Conservation (phyloP, 2,797 vertebrate species). For the Morus bassanus region DNA sequence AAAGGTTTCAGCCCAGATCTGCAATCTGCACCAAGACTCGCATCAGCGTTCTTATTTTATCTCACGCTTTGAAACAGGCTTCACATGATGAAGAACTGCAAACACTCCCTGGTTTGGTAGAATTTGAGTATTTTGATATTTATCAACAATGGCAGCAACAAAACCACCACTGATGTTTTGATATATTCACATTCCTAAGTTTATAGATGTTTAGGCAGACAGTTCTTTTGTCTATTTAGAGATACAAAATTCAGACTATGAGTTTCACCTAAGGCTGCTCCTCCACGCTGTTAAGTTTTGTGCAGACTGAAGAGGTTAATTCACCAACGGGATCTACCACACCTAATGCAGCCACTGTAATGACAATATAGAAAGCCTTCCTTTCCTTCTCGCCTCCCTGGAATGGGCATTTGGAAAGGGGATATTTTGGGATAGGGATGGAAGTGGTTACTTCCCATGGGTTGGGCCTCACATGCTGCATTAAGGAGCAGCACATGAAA, state of each 20-base stretch:
- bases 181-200: background rate
- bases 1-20: conserved; percentile 27
- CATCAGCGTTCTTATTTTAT: background rate
- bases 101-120: background rate
- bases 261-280: background rate
- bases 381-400: background rate
- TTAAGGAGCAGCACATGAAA: background rate
- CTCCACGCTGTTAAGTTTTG: background rate
- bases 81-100: background rate
- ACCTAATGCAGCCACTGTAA: background rate
- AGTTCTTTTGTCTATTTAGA: background rate
- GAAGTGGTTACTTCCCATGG: background rate
- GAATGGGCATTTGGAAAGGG: background rate
- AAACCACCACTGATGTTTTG: background rate
- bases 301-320: background rate
- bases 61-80: background rate
- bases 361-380: background rate
- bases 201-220: background rate
- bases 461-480: rapidly evolving
- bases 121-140: background rate
- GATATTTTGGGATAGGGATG: background rate
- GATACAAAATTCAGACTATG: background rate
- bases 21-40: background rate
- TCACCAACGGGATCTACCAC: background rate
- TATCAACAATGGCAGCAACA: background rate